These are phyloP conservation scores for Lasioglossum lativentre DNA, from an alignment of 2,888 invertebrate species.

Conservation along the genomic window DNA sequence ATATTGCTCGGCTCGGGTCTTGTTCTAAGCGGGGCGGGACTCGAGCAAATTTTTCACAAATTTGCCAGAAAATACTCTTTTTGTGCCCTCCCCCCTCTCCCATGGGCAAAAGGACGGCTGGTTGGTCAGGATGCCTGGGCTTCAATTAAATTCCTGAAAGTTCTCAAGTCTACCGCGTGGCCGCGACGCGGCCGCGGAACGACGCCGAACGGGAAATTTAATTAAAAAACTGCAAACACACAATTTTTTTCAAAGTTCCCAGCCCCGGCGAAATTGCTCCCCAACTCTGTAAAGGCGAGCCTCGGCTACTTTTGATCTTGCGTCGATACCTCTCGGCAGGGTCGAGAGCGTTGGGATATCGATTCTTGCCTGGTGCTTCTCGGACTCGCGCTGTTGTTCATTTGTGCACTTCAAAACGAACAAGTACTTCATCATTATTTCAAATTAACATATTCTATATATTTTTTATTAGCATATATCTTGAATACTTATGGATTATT, in stretches of 20 bases:
- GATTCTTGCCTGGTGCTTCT: background rate
- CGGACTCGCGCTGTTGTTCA: background rate
- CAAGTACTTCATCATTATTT: too few species aligned
- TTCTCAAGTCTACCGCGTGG: slow-evolving; percentile 69
- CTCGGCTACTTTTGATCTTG: background rate
- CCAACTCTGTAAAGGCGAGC: background rate
- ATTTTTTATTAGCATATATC: too few species aligned
- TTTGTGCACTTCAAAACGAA: background rate
- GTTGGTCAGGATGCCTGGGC: slow-evolving; percentile 58
- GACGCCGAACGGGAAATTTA: slow-evolving; percentile 66
- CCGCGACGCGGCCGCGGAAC: slow-evolving; percentile 57
- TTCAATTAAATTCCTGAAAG: slow-evolving; percentile 73
- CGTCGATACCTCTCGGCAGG: background rate
- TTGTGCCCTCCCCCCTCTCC: background rate
- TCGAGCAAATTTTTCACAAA: slow-evolving; percentile 54
- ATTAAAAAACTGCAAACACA: slow-evolving; percentile 75
- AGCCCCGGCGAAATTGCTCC: slow-evolving; percentile 47
- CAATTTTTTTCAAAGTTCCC: slow-evolving; percentile 68
- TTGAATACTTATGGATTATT: too few species aligned
- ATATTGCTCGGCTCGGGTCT: slow-evolving; percentile 17
- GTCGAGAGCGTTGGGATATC: background rate
- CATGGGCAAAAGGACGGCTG: slow-evolving; percentile 33
- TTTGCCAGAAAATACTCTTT: slow-evolving; percentile 59
- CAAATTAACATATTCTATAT: too few species aligned
- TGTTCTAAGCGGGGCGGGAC: background rate